A percentile compares a stretch with the other conserved stretches of the same genome.
Conservation (phyloP, 1,140 invertebrate genomes). For the Meloidogyne exigua region DNA sequence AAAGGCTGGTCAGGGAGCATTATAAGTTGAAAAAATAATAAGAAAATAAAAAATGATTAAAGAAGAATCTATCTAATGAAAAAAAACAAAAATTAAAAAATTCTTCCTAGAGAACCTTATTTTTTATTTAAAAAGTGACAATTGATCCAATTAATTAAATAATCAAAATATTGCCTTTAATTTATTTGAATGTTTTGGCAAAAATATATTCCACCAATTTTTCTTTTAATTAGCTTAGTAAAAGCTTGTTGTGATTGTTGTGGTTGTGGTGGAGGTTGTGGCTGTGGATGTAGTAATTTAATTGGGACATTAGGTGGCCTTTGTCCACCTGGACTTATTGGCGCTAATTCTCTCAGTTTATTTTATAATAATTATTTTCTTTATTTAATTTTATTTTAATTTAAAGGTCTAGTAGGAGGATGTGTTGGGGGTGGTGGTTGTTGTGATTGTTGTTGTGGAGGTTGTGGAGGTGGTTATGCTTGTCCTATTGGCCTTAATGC, state of each 20-base stretch:
- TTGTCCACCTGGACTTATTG: constrained; percentile 11
- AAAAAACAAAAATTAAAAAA: too few relatives aligned
- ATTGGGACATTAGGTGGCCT: constrained; percentile 9
- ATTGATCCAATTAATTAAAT: not conserved
- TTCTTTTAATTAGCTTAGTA: not conserved
- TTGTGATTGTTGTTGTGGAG: constrained; percentile 6
- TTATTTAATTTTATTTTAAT: not conserved
- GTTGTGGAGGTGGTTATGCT: not conserved
- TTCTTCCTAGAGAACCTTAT: too few relatives aligned
- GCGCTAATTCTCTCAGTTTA: not conserved
- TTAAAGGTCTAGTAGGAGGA: constrained; percentile 13
- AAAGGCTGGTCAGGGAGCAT: not conserved
- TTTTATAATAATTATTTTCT: not conserved
- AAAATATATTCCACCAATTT: not conserved
- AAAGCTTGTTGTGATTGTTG: constrained; percentile 21
- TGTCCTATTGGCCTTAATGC: constrained; percentile 1
- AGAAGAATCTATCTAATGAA: not conserved
- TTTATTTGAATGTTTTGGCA: not conserved
- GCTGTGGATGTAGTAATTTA: not conserved
- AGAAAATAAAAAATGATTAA: not conserved
- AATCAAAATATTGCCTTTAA: not conserved
- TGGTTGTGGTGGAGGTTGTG: constrained; percentile 7
- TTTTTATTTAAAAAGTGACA: not conserved
- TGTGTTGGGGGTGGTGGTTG: constrained; percentile 7
- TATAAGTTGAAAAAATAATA: not conserved